Conservation (phyloP, 2,113 vertebrate species). For the Hypomesus transpacificus region DNA sequence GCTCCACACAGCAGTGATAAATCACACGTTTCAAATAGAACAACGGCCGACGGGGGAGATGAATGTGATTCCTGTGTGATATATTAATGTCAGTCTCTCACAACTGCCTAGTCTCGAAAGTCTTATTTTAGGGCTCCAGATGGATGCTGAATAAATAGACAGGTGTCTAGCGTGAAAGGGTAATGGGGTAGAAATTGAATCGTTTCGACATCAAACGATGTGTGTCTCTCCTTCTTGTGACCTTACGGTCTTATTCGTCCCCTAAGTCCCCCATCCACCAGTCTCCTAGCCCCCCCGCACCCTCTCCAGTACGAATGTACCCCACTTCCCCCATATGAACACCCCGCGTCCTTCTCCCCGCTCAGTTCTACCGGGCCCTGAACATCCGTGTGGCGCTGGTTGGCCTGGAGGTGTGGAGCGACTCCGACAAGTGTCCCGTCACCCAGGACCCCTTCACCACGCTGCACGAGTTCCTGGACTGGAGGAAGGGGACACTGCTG, state of each 20-base stretch:
- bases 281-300: no score
- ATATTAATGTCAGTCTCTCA: conserved; percentile 52
- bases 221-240: not conserved
- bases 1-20: conserved; percentile 43
- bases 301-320: no score
- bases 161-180: conserved; percentile 16
- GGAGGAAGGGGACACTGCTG: conserved; percentile 90
- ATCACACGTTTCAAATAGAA: conserved; percentile 61
- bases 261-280: no score
- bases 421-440: conserved; percentile 89
- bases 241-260: no score
- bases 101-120: conserved; percentile 48
- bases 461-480: conserved; percentile 95
- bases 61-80: conserved; percentile 46
- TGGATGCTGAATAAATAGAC: not conserved
- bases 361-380: conserved; percentile 90
- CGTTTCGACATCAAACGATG: no score
- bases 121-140: conserved; percentile 5
- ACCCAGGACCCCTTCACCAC: conserved; percentile 93
- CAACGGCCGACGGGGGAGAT: conserved; percentile 53
- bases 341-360: conserved; percentile 4
- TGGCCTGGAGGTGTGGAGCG: conserved; percentile 95
- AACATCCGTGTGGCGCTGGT: conserved; percentile 95
- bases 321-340: not conserved
- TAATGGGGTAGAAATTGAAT: conserved; percentile 28